Base-by-base conservation (phyloP, 2,888 invertebrate genomes). In the Elysia crispata region DNA sequence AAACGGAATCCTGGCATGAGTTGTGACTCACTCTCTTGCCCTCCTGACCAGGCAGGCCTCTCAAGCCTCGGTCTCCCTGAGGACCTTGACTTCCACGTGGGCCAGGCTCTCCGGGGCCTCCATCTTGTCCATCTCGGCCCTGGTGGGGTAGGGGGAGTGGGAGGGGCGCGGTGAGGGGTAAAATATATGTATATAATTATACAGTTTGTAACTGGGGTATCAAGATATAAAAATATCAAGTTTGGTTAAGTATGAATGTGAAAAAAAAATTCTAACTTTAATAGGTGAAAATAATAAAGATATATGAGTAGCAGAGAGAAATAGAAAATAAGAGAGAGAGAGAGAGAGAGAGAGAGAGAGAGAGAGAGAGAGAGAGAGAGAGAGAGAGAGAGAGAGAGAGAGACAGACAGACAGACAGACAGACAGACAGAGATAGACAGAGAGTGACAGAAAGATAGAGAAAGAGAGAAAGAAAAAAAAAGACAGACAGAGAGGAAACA, bases 1-100 rank as follows among this genome's bases (percentile, higher is more conserved):
- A 60, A 8, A 60, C 15, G 25, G 15, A 41, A 6, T 6, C 41
- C 11, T 41, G 5, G 3, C 41, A 6, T 41, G 11, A 41, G 57
- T 23, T 30, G 1, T 18, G 33, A 83, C 86, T 79, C 79, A 90
- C 89, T 81, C 89, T 83, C 79, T 88, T 87, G 80, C 90, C 90
- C 67, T 88, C 86, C 18, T 83, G 77, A 57, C 89, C 89, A 13
- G 88, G 84, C 1, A 88, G 83, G 33, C 89, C 90, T 1, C 87
- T 85, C 30, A 88, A 76, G 33, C 91, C 88, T 20, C 86, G 80
- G 77, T 88, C 87, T 85, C 88, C 88, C 81, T 88, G 87, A 5
- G 86, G 85, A 83, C 88, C 88, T 11, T 86, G 85, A 75, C 87
- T 82, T 54, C 88, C 88, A 90, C 79, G 86, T 81, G 25, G 88